Percentiles rank a stretch among this genome's conserved stretches.
phyloP scores from a whole-genome alignment of 1,140 invertebrate species.

The Drosophila auraria region DNA sequence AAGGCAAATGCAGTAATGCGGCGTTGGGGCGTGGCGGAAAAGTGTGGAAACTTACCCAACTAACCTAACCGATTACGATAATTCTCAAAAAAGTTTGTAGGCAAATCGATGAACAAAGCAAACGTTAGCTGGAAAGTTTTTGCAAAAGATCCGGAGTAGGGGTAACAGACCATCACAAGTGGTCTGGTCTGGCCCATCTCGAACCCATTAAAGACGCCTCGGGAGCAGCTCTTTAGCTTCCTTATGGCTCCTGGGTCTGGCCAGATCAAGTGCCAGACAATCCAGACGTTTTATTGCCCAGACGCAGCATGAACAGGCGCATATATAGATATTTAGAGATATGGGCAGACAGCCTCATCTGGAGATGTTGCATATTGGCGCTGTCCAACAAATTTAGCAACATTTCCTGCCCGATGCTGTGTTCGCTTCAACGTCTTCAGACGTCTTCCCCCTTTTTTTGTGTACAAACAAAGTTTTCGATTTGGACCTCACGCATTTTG shows the following conservation, averaged over 20 bases:
- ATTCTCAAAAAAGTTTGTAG: slow-evolving; percentile 21
- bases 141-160: not conserved
- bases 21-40: not conserved
- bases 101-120: slow-evolving; percentile 27
- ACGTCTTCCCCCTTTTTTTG: not conserved
- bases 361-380: slow-evolving; percentile 47
- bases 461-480: slow-evolving; percentile 38
- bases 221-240: slow-evolving; percentile 41
- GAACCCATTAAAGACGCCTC: slow-evolving; percentile 59
- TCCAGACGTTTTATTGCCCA: slow-evolving; percentile 58
- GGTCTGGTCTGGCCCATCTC: slow-evolving; percentile 30
- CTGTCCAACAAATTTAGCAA: slow-evolving; percentile 50
- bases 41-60: slow-evolving; percentile 18
- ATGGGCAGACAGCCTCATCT: slow-evolving; percentile 23
- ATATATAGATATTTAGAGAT: slow-evolving; percentile 14
- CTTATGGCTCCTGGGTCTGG: slow-evolving; percentile 40
- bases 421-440: slow-evolving; percentile 19
- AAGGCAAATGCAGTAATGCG: slow-evolving; percentile 48
- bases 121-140: slow-evolving; percentile 26
- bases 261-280: slow-evolving; percentile 54
- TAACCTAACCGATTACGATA: slow-evolving; percentile 45
- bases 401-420: slow-evolving; percentile 27
- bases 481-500: slow-evolving; percentile 37
- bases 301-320: slow-evolving; percentile 31
- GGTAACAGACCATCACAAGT: slow-evolving; percentile 20